Base-by-base conservation (phyloP, 2,797 vertebrate species). In the Dallia pectoralis region DNA sequence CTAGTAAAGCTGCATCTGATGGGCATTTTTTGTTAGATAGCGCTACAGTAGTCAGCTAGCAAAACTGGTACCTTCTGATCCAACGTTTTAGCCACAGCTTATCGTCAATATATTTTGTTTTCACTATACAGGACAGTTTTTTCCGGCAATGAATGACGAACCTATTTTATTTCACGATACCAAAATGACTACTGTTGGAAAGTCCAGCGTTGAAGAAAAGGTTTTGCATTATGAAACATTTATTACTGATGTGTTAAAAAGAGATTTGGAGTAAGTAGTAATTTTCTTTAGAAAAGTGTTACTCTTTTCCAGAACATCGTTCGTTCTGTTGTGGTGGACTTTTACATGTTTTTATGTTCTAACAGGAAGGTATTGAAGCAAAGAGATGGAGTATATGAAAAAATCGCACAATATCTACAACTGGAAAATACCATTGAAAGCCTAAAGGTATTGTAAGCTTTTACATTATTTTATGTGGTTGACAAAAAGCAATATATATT, bases 331-430 rank as follows among this genome's bases (percentile, higher is more conserved):
- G 53, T 56, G 22, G 2, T 9, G n/a, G 9, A 12, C 6, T 11
- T 25, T 25, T 56, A n/a, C 51, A 19, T 4, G 9, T 62, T 61
- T 64, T 68, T 73, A 7, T 74, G 6, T 77, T 66, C 73, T 81
- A 29, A 74, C 73, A 97, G 96, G 88, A 94, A 87, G 40, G 93
- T 97, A 40, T 68, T 96, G 83, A 92, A 96, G 70, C 94, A 96
- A 84, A 92, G 96, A 56, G 95, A 97, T 69, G 87, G 88, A 1
- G 90, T 97, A 33, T 97, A 94, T 86, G 95, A 96, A 88, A 94
- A 96, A 82, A 95, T 95, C 51, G 88, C 94, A 7, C 90, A 94
- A 76, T 96, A 96, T 75, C 90, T 97, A 75, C 95, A 96, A 87
- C 90, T 97, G 73, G 96, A 94, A 89, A 96, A 93, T 79, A 91